Evolutionary conservation across 2,113 vertebrate species (phyloP), one percentile per base, ranked within the genome.

Genomic region (Sapajus apella): DNA sequence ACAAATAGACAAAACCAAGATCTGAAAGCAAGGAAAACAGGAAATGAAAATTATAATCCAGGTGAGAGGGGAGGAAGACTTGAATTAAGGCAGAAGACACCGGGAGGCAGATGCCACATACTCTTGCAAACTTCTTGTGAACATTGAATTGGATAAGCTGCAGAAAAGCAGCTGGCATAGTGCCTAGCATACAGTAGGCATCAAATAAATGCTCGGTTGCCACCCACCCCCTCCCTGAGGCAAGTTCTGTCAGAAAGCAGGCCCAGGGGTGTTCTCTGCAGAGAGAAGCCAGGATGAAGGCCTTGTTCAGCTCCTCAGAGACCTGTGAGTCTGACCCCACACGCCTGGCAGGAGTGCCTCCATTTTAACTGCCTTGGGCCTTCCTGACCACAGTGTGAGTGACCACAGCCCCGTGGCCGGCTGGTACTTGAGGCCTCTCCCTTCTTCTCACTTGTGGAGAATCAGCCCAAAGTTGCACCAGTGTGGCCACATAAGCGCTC

Each of bases 1-100:
- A 96, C 79, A 93, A 93, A 97, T 90, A 97, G 92, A 77, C 43
- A 76, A 47, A 92, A 52, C 7, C 35, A 55, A 45, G 68, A 27
- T 91, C 56, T 87, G 40, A 43, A 96, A 96, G 37, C 68, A 77
- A 55, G 88, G 30, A 35, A 50, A 83, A 83, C 16, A 81, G 72
- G 73, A 75, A 90, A 47, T 82, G 64, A 64, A 85, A 68, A 85
- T 85, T 10, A 20, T 35, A 52, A 73, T 66, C 45, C 45, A 73
- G 5, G 47, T 56, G 73, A 80, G 18, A 64, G 35, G 7, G 23
- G 43, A 82, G 32, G 83, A 84, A 88, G 50, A 21, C 16, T 27
- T 43, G 50, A 88, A 91, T 45, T 45, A 72, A 85, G 43, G 37
- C 83, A 40, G 77, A 50, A 72, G 55, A 56, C 68, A 4, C 25